Evolutionary conservation across 2,888 invertebrate genomes (phyloP).

Genomic region (Sinelater perroti): DNA sequence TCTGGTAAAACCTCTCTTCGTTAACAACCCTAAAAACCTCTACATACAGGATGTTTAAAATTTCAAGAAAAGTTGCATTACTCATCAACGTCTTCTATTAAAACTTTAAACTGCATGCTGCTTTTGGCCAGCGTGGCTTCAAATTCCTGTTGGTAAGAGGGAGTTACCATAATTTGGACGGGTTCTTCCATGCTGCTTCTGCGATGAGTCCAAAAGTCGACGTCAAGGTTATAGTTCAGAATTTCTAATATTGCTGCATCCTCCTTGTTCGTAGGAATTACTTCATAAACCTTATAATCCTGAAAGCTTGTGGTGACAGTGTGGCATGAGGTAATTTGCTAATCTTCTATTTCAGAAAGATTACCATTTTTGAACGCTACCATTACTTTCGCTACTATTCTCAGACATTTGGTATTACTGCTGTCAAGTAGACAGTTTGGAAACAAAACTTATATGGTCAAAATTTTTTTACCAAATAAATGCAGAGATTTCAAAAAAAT

Average conservation of each 20-base stretch:
- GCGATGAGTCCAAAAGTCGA: slow-evolving; percentile 7
- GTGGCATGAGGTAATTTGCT: too few relatives aligned
- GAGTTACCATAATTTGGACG: slow-evolving; percentile 43
- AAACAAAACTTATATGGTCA: too few relatives aligned
- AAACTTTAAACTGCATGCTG: slow-evolving; percentile 48
- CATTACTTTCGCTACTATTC: too few relatives aligned
- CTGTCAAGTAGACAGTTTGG: too few relatives aligned
- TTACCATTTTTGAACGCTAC: too few relatives aligned
- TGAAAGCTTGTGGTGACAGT: too few relatives aligned
- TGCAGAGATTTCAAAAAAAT: too few relatives aligned
- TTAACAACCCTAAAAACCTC: not conserved
- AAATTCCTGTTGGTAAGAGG: slow-evolving; percentile 39
- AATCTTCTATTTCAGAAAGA: too few relatives aligned
- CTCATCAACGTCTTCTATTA: slow-evolving; percentile 51
- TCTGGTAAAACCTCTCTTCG: not conserved
- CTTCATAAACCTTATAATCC: not conserved
- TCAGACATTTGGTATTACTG: too few relatives aligned
- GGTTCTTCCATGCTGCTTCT: not conserved
- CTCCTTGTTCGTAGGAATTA: not conserved
- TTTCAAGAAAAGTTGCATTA: slow-evolving; percentile 17
- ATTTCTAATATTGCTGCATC: not conserved
- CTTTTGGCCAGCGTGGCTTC: slow-evolving; percentile 42
- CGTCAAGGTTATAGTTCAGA: not conserved
- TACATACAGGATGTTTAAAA: not conserved
- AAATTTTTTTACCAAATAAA: too few relatives aligned